Evolutionary conservation across 2,888 invertebrate species (phyloP), one percentile per base, ranked within the genome.

Genomic region (Hirtodrosophila cameraria): DNA sequence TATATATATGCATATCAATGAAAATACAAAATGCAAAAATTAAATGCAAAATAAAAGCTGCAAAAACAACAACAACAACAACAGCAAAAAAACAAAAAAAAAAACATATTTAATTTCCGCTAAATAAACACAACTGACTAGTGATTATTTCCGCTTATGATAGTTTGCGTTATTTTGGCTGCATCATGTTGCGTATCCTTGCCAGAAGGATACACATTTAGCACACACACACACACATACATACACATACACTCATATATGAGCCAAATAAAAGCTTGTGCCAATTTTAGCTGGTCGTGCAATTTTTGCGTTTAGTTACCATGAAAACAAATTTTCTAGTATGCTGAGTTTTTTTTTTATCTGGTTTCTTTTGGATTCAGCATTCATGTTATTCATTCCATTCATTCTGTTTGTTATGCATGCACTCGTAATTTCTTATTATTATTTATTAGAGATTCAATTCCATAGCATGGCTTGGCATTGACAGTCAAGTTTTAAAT

Each of bases 91-190:
- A 31, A 35, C 38, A 55, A 39, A 6, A 18, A 4, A 5, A 6
- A 25, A 23, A 54, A 55, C 62, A 62, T 45, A 41, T 73, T 61
- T 53, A 58, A 64, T 68, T 67, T 80, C 64, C 66, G 72, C 41
- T 45, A 28, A 41, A 61, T 70, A 57, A 78, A 61, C 67, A 61
- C 43, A 68, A 63, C 64, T 60, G 60, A 63, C 68, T 82, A 61
- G 60, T 77, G 66, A 77, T 77, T 75, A 71, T 77, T 74, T 76
- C 54, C 59, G 61, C 59, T 68, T 61, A 42, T 53, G 57, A 63
- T 58, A 59, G 50, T 54, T n/a, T 61, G 46, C 39, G 52, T 49
- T 35, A 41, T 61, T 50, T 53, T 50, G 50, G 54, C 23, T 41
- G 55, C 57, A 54, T 30, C 66, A 53, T 52, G 36, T 25, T 61